These are phyloP conservation scores for Musca vetustissima DNA, from an alignment of 1,140 invertebrate species.

Conservation along the genomic window DNA sequence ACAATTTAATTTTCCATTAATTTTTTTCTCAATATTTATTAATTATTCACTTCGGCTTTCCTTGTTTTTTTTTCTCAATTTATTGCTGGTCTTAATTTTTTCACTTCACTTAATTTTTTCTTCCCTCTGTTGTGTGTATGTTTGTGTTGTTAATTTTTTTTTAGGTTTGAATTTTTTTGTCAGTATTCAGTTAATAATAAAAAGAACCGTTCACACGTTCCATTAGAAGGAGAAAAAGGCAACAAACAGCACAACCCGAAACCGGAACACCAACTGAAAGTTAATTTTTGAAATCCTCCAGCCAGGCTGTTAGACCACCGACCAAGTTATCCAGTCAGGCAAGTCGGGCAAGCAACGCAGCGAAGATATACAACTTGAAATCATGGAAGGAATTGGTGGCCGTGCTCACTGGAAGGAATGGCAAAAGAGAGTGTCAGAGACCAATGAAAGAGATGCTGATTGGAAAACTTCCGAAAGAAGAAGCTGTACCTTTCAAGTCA, in stretches of 20 bases:
- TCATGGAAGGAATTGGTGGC: neutral
- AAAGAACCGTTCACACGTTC: conserved; percentile 26
- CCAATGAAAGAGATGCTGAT: neutral
- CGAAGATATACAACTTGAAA: conserved; percentile 9
- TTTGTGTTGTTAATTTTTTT: neutral
- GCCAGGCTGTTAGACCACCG: neutral
- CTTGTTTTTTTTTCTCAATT: too few relatives aligned
- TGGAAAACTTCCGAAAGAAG: neutral
- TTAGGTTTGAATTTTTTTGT: conserved; percentile 22
- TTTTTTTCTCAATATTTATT: too few relatives aligned
- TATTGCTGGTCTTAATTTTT: too few relatives aligned
- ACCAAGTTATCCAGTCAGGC: neutral
- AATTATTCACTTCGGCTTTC: too few relatives aligned
- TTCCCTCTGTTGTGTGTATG: too few relatives aligned
- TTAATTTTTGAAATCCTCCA: conserved; percentile 33
- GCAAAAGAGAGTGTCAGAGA: too few relatives aligned
- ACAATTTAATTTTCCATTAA: too few relatives aligned
- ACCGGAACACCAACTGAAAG: conserved; percentile 57
- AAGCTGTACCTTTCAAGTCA: neutral
- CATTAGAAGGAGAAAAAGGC: conserved; percentile 46
- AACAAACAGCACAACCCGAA: conserved; percentile 57
- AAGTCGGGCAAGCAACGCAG: too few relatives aligned
- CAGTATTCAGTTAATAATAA: conserved; percentile 1
- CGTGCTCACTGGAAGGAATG: neutral
- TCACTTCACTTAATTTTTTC: too few relatives aligned